These are phyloP conservation scores for Octodon degus DNA, from an alignment of 2,113 vertebrate species.

Conservation along the genomic window DNA sequence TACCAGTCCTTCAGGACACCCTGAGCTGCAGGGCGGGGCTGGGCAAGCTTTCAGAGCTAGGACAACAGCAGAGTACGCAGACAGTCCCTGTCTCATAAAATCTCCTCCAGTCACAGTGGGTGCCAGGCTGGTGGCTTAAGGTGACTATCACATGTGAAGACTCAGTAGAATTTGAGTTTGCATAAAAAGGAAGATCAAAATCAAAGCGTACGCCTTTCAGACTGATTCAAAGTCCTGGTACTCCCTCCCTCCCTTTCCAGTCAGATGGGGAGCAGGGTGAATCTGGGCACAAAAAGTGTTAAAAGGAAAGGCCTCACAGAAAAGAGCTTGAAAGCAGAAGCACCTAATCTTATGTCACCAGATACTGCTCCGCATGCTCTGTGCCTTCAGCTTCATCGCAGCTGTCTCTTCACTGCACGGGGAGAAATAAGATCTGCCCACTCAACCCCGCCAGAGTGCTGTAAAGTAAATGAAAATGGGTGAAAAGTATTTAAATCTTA, in stretches of 20 bases:
- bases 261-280: background rate
- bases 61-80: background rate
- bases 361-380: background rate
- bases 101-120: background rate
- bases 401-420: background rate
- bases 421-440: slow-evolving; percentile 11
- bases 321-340: slow-evolving; percentile 2
- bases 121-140: background rate
- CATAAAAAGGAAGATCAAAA: background rate
- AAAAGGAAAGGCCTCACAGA: slow-evolving; percentile 19
- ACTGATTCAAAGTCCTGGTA: background rate
- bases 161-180: background rate
- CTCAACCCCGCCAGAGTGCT: background rate
- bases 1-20: background rate
- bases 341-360: slow-evolving; percentile 18
- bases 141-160: background rate
- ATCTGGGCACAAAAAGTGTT: background rate
- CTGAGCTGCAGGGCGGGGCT: background rate
- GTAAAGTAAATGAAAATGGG: slow-evolving; percentile 31
- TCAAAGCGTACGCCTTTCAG: background rate
- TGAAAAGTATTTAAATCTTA: slow-evolving; percentile 49
- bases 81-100: background rate
- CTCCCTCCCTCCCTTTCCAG: background rate
- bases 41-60: background rate
- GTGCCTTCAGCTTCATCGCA: background rate